Base-by-base conservation (phyloP, 2,888 invertebrate species). In the Ceraclea dissimilis region DNA sequence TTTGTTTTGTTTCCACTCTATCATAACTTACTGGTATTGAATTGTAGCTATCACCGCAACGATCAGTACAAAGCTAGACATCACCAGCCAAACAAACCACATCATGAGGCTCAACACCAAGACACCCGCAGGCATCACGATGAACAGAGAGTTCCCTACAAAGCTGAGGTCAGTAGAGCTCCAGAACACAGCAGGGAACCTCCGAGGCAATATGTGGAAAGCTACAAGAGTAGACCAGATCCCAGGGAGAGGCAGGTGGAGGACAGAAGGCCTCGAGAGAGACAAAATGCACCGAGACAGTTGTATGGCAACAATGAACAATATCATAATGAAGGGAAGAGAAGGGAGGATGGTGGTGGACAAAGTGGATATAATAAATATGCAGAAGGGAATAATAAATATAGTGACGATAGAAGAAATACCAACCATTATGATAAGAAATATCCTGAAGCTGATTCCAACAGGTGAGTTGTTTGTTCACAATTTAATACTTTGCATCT, bases 291-390 rank as follows among this genome's bases (percentile, higher is more conserved):
- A 8, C 39, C 39, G 5, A 4, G 16, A 39, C 16, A 5, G 5
- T 39, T 13, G 13, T 13, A 39, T 13, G 13, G 8, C 39, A 39
- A 39, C 16, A 39, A 13, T 39, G 39, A 39, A 13, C 47, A 44
- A 11, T 44, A 21, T 33, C 46, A 71, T 33, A 71, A 71, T 5
- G 72, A 74, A 4, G 67, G 66, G 51, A 75, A 75, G 59, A 75
- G 39, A 13, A 11, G 6, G 6, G 31, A 31, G 11, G 26, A 26
- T 26, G 10, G 10, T 26, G 39, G 39, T 39, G 39, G 39, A 39
- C 2, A 5, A 13, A 39, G 39, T 16, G 39, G 39, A 5, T 39
- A 39, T 39, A 13, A 39, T 16, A 4, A 13, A 39, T 4, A 75
- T 31, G 18, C 17, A 2, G 18, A 18, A 2, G 48, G 49, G 2